Conservation (phyloP, 2,113 vertebrate species). For the Myotis brandtii region DNA sequence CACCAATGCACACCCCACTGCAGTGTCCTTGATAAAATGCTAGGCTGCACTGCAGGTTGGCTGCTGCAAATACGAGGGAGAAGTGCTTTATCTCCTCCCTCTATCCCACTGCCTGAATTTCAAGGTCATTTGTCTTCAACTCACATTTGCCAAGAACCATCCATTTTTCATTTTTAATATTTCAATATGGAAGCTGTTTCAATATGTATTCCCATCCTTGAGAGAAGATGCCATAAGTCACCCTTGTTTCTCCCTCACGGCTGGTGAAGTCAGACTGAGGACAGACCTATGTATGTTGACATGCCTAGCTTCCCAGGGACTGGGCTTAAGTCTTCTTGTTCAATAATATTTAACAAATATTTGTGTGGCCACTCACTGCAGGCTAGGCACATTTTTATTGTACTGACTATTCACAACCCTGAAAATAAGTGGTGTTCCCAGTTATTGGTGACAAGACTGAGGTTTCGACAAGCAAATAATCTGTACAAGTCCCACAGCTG, state of each 20-base stretch:
- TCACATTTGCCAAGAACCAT: not conserved
- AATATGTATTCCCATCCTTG: not conserved
- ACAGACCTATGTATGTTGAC: not conserved
- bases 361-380: not conserved
- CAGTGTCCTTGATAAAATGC: not conserved
- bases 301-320: not conserved
- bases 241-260: not conserved
- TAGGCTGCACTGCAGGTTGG: slow-evolving; percentile 4
- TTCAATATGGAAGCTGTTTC: not conserved
- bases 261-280: not conserved
- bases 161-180: slow-evolving; percentile 46
- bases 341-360: not conserved
- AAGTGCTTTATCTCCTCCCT: slow-evolving; percentile 17
- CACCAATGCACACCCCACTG: not conserved
- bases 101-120: not conserved
- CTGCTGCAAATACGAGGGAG: not conserved
- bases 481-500: not conserved
- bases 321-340: not conserved
- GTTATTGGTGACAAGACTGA: not conserved
- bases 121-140: not conserved
- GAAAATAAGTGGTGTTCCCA: not conserved
- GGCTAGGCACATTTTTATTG: not conserved
- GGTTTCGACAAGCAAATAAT: not conserved
- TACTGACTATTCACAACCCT: not conserved
- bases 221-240: not conserved